Conservation (phyloP, 2,888 invertebrate genomes). For the Linnaemya tessellans region DNA sequence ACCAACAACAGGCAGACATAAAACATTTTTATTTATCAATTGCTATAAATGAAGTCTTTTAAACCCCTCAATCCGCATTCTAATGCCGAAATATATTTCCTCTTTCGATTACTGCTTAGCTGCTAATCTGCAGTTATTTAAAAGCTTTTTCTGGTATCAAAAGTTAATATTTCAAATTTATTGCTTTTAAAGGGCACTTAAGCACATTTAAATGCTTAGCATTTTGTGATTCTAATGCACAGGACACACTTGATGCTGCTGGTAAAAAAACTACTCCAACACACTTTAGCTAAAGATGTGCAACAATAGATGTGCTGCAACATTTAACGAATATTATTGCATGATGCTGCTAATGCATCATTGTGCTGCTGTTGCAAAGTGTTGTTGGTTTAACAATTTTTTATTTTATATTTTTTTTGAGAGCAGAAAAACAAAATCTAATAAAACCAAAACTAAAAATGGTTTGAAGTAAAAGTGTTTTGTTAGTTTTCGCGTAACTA, state of each 20-base stretch:
- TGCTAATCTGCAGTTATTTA: conserved; percentile 9
- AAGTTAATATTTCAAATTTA: conserved; percentile 7
- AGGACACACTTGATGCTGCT: conserved; percentile 25
- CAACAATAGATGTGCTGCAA: conserved; percentile 57
- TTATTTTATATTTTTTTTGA: conserved; percentile 18
- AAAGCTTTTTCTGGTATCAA: conserved; percentile 33
- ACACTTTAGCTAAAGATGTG: neutral
- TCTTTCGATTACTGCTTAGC: neutral
- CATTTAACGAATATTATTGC: conserved; percentile 63
- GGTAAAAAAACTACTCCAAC: neutral
- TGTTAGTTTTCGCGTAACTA: conserved; percentile 55
- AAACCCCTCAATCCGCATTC: neutral
- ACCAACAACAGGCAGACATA: too few species aligned
- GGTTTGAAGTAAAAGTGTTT: conserved; percentile 66
- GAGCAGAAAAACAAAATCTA: neutral
- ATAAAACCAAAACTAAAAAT: conserved; percentile 10
- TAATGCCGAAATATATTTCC: neutral
- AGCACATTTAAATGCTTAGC: neutral
- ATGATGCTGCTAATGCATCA: conserved; percentile 64
- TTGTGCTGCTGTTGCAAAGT: conserved; percentile 19
- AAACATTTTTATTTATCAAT: too few species aligned
- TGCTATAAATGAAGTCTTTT: neutral
- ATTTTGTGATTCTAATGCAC: conserved; percentile 17
- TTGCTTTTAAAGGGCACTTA: conserved; percentile 22
- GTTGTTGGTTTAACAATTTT: conserved; percentile 32